Evolutionary conservation across 2,113 vertebrate genomes (phyloP).

Genomic region (Nanger granti): DNA sequence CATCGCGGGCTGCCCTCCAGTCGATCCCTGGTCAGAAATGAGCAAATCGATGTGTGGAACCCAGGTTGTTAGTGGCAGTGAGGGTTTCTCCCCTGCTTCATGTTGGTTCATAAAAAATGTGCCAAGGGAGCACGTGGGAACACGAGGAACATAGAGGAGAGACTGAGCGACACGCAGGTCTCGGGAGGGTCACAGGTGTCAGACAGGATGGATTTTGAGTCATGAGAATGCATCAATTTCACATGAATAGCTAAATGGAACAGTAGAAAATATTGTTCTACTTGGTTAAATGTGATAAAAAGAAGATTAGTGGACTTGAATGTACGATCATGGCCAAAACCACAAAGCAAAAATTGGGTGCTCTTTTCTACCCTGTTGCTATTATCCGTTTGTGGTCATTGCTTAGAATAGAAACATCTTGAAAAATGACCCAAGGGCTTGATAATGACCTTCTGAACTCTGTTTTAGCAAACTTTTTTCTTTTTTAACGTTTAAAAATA

Average conservation of each 20-base stretch:
- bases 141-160: accelerated
- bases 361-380: not conserved
- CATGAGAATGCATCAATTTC: not conserved
- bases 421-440: not conserved
- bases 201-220: not conserved
- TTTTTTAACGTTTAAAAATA: not conserved
- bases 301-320: not conserved
- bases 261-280: not conserved
- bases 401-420: not conserved
- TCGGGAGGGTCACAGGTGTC: not conserved
- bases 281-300: constrained; percentile 11
- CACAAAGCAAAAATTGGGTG: not conserved
- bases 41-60: not conserved
- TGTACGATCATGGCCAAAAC: not conserved
- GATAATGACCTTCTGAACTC: not conserved
- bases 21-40: not conserved
- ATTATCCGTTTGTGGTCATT: not conserved
- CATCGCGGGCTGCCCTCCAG: not conserved
- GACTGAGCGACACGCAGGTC: not conserved
- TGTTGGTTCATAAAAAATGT: not conserved
- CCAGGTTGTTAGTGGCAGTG: not conserved
- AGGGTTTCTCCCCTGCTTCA: not conserved
- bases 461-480: not conserved
- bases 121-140: accelerated
- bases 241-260: not conserved